These are phyloP conservation scores for Cryptotis parvus DNA, from an alignment of 2,113 vertebrate genomes.

Conservation along the genomic window DNA sequence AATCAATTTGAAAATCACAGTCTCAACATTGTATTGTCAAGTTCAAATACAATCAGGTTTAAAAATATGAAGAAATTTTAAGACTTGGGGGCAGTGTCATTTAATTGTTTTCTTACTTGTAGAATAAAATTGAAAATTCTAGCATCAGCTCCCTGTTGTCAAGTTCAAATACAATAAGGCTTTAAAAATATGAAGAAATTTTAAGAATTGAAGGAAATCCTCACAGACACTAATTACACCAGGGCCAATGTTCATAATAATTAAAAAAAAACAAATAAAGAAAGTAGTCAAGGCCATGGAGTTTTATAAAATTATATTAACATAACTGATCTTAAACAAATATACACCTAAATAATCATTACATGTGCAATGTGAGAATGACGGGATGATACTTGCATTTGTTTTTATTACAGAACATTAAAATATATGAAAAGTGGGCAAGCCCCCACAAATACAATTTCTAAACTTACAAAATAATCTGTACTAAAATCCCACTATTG, in stretches of 20 bases:
- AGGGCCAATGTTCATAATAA: background rate
- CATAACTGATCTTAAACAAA: too few species aligned
- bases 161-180: background rate
- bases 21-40: background rate
- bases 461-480: background rate
- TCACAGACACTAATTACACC: background rate
- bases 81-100: background rate
- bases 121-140: background rate
- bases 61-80: background rate
- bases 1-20: background rate
- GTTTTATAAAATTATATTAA: background rate
- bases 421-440: background rate
- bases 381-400: background rate
- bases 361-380: conserved; percentile 11
- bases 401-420: conserved; percentile 25
- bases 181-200: conserved; percentile 5
- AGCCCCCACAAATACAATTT: background rate
- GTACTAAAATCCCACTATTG: background rate
- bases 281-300: background rate
- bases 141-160: background rate
- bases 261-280: background rate
- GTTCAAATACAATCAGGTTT: background rate
- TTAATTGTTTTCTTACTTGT: background rate
- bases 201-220: background rate
- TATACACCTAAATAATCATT: background rate